A percentile compares a stretch with the other conserved stretches of the same genome.
These are phyloP conservation scores for Nezara viridula DNA, from an alignment of 2,888 invertebrate species.

Conservation along the genomic window DNA sequence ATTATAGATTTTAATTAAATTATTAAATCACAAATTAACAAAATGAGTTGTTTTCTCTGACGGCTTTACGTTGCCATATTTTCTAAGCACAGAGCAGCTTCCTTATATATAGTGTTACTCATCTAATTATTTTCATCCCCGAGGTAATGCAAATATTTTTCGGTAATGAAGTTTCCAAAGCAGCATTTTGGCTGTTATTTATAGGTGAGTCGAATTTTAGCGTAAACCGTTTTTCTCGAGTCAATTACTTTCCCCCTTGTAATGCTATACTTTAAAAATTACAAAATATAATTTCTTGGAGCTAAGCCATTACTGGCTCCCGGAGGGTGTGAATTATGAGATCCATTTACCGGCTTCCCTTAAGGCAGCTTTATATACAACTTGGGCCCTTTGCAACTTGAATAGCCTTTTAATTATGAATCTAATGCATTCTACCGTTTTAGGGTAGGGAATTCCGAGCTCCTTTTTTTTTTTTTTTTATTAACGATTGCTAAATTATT, in stretches of 20 bases:
- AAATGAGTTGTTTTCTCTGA: background rate
- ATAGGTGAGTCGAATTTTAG: conserved; percentile 1
- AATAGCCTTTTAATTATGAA: conserved; percentile 39
- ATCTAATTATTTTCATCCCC: background rate
- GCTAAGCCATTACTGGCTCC: conserved; percentile 3
- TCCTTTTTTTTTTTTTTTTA: background rate
- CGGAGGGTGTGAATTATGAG: conserved; percentile 12
- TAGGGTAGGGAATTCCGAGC: background rate
- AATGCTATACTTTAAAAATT: conserved; percentile 33
- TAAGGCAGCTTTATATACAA: conserved; percentile 21
- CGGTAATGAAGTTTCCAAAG: conserved; percentile 14
- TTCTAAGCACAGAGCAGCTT: background rate
- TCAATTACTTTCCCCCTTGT: conserved; percentile 25
- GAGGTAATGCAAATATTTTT: background rate
- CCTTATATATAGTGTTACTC: background rate
- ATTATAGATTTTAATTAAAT: no score
- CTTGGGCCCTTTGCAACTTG: background rate
- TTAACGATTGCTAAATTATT: background rate
- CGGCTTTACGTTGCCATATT: background rate
- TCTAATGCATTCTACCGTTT: background rate
- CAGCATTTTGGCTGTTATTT: background rate
- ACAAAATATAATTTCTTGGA: conserved; percentile 33
- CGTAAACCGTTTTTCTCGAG: background rate
- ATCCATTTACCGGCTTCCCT: conserved; percentile 12
- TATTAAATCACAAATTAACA: no score